Conservation (phyloP, 2,888 invertebrate species). For the Diarsia mendica region DNA sequence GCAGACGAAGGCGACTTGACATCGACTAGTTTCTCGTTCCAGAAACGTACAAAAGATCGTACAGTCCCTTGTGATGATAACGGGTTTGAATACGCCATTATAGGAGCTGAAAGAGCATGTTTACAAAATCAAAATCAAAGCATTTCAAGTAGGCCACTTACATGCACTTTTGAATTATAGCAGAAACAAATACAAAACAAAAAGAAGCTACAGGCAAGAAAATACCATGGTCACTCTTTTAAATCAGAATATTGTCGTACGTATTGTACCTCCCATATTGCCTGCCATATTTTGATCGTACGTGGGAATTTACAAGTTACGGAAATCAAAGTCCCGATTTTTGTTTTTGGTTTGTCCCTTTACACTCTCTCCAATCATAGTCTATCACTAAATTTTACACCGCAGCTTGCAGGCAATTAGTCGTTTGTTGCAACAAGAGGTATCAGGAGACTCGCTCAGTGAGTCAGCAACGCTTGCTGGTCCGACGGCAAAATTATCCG, state of each 20-base stretch:
- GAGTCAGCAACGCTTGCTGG: neutral
- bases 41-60: neutral
- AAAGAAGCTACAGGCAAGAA: too few relatives aligned
- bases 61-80: neutral
- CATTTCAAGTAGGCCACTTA: too few relatives aligned
- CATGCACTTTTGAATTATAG: too few relatives aligned
- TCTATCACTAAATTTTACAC: neutral
- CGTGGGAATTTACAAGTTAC: neutral
- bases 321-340: neutral
- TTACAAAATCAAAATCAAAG: too few relatives aligned
- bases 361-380: neutral
- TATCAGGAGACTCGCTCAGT: neutral
- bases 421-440: neutral
- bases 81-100: neutral
- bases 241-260: too few relatives aligned
- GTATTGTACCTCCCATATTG: too few relatives aligned
- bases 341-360: neutral
- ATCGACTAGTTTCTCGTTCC: neutral
- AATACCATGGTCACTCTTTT: too few relatives aligned
- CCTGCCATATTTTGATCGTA: too few relatives aligned
- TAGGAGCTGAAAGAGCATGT: neutral
- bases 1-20: neutral
- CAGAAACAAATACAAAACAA: too few relatives aligned
- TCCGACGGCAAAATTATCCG: neutral
- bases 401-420: neutral